Evolutionary conservation across 2,888 invertebrate genomes (phyloP), one percentile per base, ranked within the genome.

Genomic region (Zootermopsis nevadensis): DNA sequence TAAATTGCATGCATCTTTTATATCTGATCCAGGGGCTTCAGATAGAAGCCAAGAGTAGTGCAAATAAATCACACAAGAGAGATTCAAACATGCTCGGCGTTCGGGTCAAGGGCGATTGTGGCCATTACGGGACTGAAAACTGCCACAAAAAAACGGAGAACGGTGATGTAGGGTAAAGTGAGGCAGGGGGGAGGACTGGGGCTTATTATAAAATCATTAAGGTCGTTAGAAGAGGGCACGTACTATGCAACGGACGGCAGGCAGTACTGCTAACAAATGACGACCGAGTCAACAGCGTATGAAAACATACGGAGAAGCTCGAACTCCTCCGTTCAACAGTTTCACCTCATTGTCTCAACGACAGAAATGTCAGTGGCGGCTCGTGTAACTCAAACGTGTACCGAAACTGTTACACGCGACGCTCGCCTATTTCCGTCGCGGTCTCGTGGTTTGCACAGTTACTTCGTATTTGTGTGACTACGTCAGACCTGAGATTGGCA

Each of bases 191-290:
- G 55, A 81, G 53, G 77, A 81, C 74, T 53, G 76, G 74, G 79
- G 86, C 86, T 87, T 87, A 87, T 87, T 87, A 87, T 87, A 87
- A 87, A 87, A 87, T 87, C 87, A 87, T 87, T 87, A 87, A 87
- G 84, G 85, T 85, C 85, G 83, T 83, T 83, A 83, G 83, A 72
- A n/a, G 80, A 77, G n/a, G 66, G 74, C 80, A 55, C 35, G 80
- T 80, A 33, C 33, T 12, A 60, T n/a, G 60, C 60, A 15, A 67
- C 80, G n/a, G 74, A 15, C 60, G 79, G 35, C 38, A 74, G 79
- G 66, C 60, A 60, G 79, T 79, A 60, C 35, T 15, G 33, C 35
- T 66, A 79, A 79, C 77, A 77, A 77, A 77, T 77, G 77, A 77
- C 77, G 77, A 77, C 30, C 55, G 77, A 77, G 53, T 79, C 79